Evolutionary conservation across 2,797 vertebrate species (phyloP).

Genomic region (Malurus splendens): DNA sequence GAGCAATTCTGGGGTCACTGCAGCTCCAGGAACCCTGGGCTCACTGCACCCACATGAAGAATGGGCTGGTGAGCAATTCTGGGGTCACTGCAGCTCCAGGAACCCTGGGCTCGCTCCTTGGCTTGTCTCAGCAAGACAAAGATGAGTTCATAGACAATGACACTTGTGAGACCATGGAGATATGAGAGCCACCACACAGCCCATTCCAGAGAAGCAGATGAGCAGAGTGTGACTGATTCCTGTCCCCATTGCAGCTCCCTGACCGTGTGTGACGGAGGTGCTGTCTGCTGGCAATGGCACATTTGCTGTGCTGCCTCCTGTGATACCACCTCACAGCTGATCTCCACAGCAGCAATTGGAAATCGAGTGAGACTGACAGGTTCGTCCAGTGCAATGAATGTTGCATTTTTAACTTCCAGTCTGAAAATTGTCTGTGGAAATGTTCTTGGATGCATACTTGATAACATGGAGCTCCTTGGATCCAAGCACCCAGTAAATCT

Average conservation of each 20-base stretch:
- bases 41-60: accelerated
- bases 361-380: not conserved
- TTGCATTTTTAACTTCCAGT: not conserved
- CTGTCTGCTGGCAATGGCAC: not conserved
- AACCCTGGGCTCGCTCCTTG: not conserved
- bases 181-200: not conserved
- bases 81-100: not conserved
- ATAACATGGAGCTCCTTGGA: not conserved
- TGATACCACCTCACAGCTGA: not conserved
- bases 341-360: not conserved
- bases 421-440: not conserved
- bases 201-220: not conserved
- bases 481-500: not conserved
- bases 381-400: not conserved
- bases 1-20: not conserved
- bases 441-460: not conserved
- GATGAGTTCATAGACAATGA: not conserved
- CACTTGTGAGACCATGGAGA: not conserved
- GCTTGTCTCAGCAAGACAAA: not conserved
- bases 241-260: not conserved
- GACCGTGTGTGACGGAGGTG: not conserved
- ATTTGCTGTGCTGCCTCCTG: not conserved
- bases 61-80: not conserved
- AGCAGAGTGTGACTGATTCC: not conserved
- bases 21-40: not conserved